Evolutionary conservation across 1,140 invertebrate genomes (phyloP), one percentile per base, ranked within the genome.

Genomic region (Zaprionus nigranus): DNA sequence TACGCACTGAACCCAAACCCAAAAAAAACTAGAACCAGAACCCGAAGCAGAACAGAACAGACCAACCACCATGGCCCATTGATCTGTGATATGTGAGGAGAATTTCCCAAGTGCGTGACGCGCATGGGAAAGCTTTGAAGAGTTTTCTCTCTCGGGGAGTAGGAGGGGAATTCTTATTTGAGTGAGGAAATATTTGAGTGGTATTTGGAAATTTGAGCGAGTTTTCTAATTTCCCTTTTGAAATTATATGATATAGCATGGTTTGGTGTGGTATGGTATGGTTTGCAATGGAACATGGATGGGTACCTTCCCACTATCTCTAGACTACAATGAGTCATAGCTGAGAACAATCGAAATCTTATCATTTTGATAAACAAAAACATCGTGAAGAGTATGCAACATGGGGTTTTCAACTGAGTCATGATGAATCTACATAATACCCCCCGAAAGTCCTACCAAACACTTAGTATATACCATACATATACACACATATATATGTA

Each of bases 101-200:
- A 71, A 84, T 78, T 76, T 82, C 78, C 83, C 79, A 74, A 75
- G 30, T 67, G 62, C 46, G 57, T 58, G 49, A 63, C 73, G 75
- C 59, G 34, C 75, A 78, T 73, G 82, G 82, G 85, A 85, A 86
- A 81, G 70, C 65, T 20, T 17, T 72, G 68, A 75, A 54, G 62
- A 15, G 13, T 15, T 15, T 13, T 38, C 5, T 40, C 11, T 30
- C 11, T 61, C 7, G 9, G 11, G 20, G 34, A 56, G 53, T 24
- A 38, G 11, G 11, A 22, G n/a, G 38, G 13, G 13, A 15, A 20
- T 49, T 62, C 70, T 70, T 63, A 62, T 70, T 65, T 71, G 69
- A 65, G 69, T 64, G 17, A 60, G 75, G 60, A 65, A 54, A 64
- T 82, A 57, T 79, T 64, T 58, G 82, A 86, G 82, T 71, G 75